phyloP scores from a whole-genome alignment of 2,113 vertebrate species.

The Trematomus loennbergii region DNA sequence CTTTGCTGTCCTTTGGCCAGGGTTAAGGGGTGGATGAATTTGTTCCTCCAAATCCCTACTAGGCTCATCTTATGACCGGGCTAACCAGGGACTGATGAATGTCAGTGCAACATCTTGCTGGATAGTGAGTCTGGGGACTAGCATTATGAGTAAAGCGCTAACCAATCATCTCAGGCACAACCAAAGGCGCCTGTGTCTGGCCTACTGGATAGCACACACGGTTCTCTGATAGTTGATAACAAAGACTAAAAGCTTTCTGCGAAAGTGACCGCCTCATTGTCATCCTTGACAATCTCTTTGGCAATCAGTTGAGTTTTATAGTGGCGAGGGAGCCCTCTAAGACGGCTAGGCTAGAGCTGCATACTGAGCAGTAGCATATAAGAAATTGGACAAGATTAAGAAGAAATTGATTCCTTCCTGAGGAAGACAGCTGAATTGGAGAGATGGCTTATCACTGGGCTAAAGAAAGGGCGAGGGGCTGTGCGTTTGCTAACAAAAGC shows the following conservation, averaged over 20 bases:
- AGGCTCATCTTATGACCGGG: background rate
- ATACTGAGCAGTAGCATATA: background rate
- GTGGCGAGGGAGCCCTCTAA: background rate
- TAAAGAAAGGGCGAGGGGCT: background rate
- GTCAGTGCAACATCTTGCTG: conserved; percentile 4
- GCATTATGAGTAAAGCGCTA: background rate
- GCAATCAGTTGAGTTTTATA: background rate
- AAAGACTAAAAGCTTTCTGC: background rate
- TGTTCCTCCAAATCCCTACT: background rate
- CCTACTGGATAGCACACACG: background rate
- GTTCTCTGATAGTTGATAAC: background rate
- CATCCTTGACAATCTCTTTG: background rate
- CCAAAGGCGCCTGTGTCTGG: background rate
- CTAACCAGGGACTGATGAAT: background rate
- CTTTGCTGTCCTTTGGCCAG: background rate
- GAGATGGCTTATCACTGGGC: background rate
- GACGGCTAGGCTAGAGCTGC: background rate
- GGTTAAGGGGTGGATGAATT: background rate
- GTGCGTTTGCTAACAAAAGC: background rate
- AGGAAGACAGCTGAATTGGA: background rate
- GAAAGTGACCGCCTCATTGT: background rate
- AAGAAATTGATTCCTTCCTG: background rate
- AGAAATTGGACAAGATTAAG: background rate
- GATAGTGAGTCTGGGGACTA: background rate
- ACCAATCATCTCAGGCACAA: background rate